Conservation (phyloP, 2,888 invertebrate genomes). For the Arge pagana region DNA sequence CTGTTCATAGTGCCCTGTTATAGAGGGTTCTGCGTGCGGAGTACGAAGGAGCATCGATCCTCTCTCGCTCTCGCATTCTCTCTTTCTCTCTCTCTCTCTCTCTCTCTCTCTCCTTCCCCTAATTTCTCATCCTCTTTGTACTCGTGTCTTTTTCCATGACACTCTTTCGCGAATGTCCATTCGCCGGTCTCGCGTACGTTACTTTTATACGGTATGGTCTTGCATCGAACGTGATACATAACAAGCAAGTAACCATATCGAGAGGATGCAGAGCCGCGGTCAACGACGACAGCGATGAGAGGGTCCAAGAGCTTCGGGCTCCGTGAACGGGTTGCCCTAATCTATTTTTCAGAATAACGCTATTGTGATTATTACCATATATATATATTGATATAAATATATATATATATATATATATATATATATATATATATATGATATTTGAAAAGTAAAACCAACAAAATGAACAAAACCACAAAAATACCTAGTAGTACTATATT, state of each 20-base stretch:
- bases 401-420: conserved; percentile 35
- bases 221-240: background rate
- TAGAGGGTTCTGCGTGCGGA: conserved; percentile 56
- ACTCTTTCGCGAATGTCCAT: too few relatives aligned
- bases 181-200: too few relatives aligned
- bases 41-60: conserved; percentile 25
- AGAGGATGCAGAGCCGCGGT: too few relatives aligned
- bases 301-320: conserved; percentile 42
- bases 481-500: conserved; percentile 41
- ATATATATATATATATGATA: conserved; percentile 34
- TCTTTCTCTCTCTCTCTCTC: background rate
- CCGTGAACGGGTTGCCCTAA: conserved; percentile 54
- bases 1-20: conserved; percentile 59
- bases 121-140: too few relatives aligned
- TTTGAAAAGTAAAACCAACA: conserved; percentile 24
- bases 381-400: conserved; percentile 42
- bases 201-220: too few relatives aligned
- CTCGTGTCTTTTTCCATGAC: too few relatives aligned
- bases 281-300: conserved; percentile 1
- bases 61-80: background rate
- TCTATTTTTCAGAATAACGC: conserved; percentile 59
- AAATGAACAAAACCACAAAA: conserved; percentile 40
- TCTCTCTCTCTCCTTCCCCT: too few relatives aligned
- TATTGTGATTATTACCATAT: conserved; percentile 57
- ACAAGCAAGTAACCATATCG: background rate